Conservation (phyloP, 2,797 vertebrate species). For the Enteromius thamalakanensis region DNA sequence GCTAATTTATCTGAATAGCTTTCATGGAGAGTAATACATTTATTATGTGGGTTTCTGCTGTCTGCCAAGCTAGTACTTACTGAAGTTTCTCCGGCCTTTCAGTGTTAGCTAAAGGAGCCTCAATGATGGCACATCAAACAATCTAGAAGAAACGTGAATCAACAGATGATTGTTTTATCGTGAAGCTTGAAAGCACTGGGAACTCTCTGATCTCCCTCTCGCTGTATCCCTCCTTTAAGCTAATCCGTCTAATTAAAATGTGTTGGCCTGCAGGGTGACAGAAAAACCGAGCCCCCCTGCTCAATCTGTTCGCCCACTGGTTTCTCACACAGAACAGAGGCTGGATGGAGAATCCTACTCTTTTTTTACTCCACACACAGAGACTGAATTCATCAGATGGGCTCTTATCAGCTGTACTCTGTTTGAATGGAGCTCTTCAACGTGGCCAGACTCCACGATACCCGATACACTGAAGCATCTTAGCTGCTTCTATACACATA, state of each 20-base stretch:
- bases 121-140: conserved; percentile 38
- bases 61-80: conserved; percentile 9
- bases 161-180: conserved; percentile 44
- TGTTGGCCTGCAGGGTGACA: conserved; percentile 72
- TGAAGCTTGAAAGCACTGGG: conserved; percentile 23
- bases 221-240: conserved; percentile 62
- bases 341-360: conserved; percentile 40
- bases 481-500: conserved; percentile 40
- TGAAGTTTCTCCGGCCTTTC: not conserved
- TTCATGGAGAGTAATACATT: conserved; percentile 28
- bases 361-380: conserved; percentile 66
- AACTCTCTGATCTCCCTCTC: conserved; percentile 51
- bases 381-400: conserved; percentile 86
- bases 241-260: conserved; percentile 94
- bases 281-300: conserved; percentile 40
- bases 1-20: conserved; percentile 26
- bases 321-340: conserved; percentile 86
- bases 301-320: conserved; percentile 79
- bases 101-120: conserved; percentile 5
- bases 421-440: conserved; percentile 79
- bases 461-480: conserved; percentile 73
- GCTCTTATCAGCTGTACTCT: conserved; percentile 77
- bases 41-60: conserved; percentile 7
- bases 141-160: conserved; percentile 43
- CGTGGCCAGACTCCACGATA: conserved; percentile 67